phyloP scores from a whole-genome alignment of 2,113 vertebrate genomes.

The Gobio gobio region DNA sequence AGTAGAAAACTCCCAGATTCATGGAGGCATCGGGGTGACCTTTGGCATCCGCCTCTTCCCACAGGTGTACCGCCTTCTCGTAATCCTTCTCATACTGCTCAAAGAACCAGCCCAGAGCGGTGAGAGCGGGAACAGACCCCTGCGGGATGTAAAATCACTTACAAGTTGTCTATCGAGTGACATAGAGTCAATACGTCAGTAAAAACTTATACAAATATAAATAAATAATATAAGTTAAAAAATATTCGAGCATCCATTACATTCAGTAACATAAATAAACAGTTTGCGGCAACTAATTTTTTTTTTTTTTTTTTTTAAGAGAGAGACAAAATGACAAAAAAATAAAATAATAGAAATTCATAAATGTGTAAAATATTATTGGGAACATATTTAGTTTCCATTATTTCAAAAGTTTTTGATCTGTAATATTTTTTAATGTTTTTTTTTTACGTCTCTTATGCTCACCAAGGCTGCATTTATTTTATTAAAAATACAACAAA shows the following conservation, averaged over 20 bases:
- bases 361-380: too few relatives aligned
- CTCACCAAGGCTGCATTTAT: too few relatives aligned
- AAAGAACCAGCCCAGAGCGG: constrained; percentile 81
- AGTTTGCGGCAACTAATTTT: not conserved
- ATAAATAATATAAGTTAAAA: not conserved
- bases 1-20: constrained; percentile 78
- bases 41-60: constrained; percentile 75
- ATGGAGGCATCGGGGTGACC: constrained; percentile 75
- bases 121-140: constrained; percentile 78
- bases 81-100: constrained; percentile 75
- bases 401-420: too few relatives aligned
- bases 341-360: too few relatives aligned
- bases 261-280: not conserved
- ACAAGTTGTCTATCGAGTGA: not conserved
- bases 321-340: not conserved
- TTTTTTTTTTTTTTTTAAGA: not conserved
- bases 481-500: too few relatives aligned
- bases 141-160: constrained; percentile 48
- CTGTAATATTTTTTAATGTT: too few relatives aligned
- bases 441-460: too few relatives aligned
- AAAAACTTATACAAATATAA: too few relatives aligned
- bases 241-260: not conserved
- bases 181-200: not conserved
- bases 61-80: constrained; percentile 70
- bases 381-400: too few relatives aligned